A percentile compares a stretch with the other conserved stretches of the same genome.
These are phyloP conservation scores for Athalia rosae DNA, from an alignment of 2,888 invertebrate genomes.

Conservation along the genomic window DNA sequence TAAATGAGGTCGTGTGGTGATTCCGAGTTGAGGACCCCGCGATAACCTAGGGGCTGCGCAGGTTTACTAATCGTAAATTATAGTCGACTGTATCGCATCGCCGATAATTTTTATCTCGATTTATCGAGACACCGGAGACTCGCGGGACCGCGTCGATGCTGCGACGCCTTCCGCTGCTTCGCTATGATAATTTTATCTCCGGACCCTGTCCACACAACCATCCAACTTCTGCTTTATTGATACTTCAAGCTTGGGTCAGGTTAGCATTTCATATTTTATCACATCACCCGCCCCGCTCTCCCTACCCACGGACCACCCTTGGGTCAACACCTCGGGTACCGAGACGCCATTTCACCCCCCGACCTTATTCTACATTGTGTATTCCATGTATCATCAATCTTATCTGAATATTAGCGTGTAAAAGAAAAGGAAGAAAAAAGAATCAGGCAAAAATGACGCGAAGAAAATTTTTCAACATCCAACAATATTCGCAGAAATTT, in stretches of 20 bases:
- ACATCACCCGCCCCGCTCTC: background rate
- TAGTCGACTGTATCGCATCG: constrained; percentile 22
- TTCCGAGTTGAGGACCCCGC: constrained; percentile 2
- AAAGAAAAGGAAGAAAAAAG: no score
- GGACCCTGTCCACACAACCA: constrained; percentile 28
- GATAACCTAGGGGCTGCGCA: constrained; percentile 32
- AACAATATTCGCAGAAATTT: no score
- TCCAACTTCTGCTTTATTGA: constrained; percentile 34
- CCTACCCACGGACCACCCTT: background rate
- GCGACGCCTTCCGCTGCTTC: background rate
- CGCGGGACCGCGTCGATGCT: constrained; percentile 2
- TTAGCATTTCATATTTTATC: constrained; percentile 22
- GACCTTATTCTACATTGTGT: no score
- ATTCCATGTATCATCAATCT: no score
- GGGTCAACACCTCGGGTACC: no score
- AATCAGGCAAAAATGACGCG: no score
- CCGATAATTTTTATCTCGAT: constrained; percentile 39
- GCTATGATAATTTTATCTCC: constrained; percentile 35
- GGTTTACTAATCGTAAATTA: constrained; percentile 35
- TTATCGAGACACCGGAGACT: constrained; percentile 36
- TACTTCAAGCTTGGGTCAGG: background rate
- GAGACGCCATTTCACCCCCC: no score
- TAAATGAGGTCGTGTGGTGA: background rate
- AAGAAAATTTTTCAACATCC: no score
- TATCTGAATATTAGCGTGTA: no score